Conservation (phyloP, 1,140 invertebrate genomes). For the Bombyx mori region DNA sequence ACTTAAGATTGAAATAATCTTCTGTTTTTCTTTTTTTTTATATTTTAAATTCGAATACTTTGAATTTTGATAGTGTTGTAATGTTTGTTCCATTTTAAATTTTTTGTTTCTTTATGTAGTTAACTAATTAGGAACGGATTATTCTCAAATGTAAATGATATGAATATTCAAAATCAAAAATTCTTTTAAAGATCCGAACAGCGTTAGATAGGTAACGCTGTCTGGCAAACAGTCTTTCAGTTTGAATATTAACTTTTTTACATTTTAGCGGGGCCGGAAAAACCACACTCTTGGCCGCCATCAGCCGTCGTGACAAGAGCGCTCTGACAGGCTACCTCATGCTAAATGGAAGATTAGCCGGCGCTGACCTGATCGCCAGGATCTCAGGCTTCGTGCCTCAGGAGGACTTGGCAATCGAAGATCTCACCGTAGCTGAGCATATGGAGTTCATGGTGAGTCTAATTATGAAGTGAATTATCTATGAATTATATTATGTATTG, state of each 20-base stretch:
- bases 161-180: too few species aligned
- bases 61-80: too few species aligned
- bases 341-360: slow-evolving; percentile 76
- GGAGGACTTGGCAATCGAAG: slow-evolving; percentile 77
- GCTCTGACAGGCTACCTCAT: slow-evolving; percentile 76
- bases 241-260: slow-evolving; percentile 3
- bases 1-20: too few species aligned
- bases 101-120: too few species aligned
- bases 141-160: too few species aligned
- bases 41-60: too few species aligned
- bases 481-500: too few species aligned
- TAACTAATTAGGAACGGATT: too few species aligned
- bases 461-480: not conserved
- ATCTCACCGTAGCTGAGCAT: slow-evolving; percentile 80
- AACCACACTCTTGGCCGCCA: slow-evolving; percentile 78
- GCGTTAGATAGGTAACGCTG: too few species aligned
- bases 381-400: slow-evolving; percentile 84
- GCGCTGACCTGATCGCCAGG: slow-evolving; percentile 74
- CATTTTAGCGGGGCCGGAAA: slow-evolving; percentile 77
- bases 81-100: too few species aligned
- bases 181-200: too few species aligned
- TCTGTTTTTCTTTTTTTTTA: too few species aligned
- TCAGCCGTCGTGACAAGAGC: slow-evolving; percentile 77
- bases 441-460: slow-evolving; percentile 81
- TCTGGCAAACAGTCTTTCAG: not conserved